These are phyloP conservation scores for Melanotaenia boesemani DNA, from an alignment of 2,797 vertebrate genomes.

Conservation along the genomic window DNA sequence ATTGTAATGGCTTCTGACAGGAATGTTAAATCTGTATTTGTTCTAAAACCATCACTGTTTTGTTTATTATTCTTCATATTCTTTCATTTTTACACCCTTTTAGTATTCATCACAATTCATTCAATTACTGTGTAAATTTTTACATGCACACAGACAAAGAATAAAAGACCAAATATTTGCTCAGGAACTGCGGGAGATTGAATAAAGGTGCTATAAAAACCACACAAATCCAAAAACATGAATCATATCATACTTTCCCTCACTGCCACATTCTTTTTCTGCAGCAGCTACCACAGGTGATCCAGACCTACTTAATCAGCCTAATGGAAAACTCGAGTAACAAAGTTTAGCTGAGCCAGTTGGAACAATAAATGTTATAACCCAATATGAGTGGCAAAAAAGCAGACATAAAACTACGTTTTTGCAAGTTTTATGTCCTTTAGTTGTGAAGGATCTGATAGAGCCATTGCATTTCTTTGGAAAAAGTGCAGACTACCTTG, in stretches of 20 bases:
- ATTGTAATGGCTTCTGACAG: constrained; percentile 66
- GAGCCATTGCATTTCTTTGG: no score
- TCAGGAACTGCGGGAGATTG: constrained; percentile 81
- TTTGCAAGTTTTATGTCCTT: no score
- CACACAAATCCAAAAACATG: constrained; percentile 57
- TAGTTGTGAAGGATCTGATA: no score
- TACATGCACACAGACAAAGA: constrained; percentile 78
- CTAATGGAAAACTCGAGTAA: constrained; percentile 49
- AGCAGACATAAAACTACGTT: no score
- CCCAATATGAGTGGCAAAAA: no score
- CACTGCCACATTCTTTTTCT: constrained; percentile 52
- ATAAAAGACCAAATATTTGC: constrained; percentile 78
- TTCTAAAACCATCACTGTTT: constrained; percentile 39
- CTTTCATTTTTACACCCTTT: constrained; percentile 54
- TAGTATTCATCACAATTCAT: constrained; percentile 64
- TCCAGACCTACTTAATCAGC: constrained; percentile 47
- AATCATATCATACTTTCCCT: constrained; percentile 54
- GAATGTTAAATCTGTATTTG: constrained; percentile 47
- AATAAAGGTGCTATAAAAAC: constrained; percentile 81
- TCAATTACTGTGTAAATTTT: constrained; percentile 75
- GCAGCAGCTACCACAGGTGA: constrained; percentile 43
- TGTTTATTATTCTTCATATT: no score
- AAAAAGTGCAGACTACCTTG: no score
- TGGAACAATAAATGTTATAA: constrained; percentile 43
- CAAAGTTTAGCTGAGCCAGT: constrained; percentile 23